Evolutionary conservation across 1,140 invertebrate species (phyloP).

Genomic region (Popillia japonica): DNA sequence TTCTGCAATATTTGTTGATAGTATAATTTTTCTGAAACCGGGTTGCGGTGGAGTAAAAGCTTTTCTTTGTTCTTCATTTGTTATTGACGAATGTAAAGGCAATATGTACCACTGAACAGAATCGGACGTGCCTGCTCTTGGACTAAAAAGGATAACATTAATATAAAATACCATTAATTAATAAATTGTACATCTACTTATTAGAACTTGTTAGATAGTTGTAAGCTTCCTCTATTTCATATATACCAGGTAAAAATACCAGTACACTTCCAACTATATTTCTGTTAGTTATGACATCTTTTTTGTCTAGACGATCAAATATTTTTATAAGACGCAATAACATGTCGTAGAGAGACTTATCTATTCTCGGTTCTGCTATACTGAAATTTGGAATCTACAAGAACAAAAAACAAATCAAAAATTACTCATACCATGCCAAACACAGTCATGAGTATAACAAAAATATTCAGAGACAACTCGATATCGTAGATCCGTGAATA

Average conservation of each 20-base stretch:
- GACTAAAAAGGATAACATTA: slow-evolving; percentile 27
- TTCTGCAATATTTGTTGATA: slow-evolving; percentile 97
- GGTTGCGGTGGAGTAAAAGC: slow-evolving; percentile 70
- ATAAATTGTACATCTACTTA: neutral
- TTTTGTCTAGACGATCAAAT: slow-evolving; percentile 75
- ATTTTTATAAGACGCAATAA: slow-evolving; percentile 72
- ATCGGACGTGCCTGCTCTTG: neutral
- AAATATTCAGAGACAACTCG: neutral
- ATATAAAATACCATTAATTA: neutral
- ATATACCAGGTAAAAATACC: slow-evolving; percentile 87
- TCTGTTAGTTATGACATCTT: slow-evolving; percentile 58
- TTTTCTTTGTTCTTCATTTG: slow-evolving; percentile 72
- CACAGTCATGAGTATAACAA: neutral
- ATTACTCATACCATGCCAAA: no score
- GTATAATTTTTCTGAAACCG: slow-evolving; percentile 82
- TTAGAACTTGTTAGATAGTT: slow-evolving; percentile 38
- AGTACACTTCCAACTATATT: slow-evolving; percentile 71
- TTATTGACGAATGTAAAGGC: slow-evolving; percentile 76
- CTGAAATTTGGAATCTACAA: slow-evolving; percentile 64
- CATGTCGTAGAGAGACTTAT: slow-evolving; percentile 65
- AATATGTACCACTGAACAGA: slow-evolving; percentile 65
- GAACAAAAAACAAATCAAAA: slow-evolving; percentile 29
- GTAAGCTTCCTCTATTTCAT: slow-evolving; percentile 79
- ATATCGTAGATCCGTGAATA: no score
- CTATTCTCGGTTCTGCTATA: slow-evolving; percentile 64